Base-by-base conservation (phyloP, 1,140 invertebrate species). In the Aphis gossypii region DNA sequence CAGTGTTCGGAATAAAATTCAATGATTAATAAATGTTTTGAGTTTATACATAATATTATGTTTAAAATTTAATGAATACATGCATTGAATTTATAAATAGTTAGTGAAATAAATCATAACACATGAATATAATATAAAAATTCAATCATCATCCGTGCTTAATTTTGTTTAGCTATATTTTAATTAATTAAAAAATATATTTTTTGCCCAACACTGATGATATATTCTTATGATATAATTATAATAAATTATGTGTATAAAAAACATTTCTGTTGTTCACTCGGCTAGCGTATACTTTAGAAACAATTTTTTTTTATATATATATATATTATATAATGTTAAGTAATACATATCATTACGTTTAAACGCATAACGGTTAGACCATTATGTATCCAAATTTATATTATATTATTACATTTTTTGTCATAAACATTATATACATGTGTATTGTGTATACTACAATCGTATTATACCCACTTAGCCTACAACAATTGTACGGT, bases 301-400 rank as follows among this genome's bases (percentile, higher is more conserved):
- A 11, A 30, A 60, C 6, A 21, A 38, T 38, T 56, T 90, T 68
- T 90, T 35, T 90, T 41, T 88, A 41, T 35, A 35, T 35, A 35
- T 35, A 35, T 35, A 35, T 35, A 35, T 35, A 56, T 5, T 60
- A 76, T 76, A 76, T 90, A 90, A 90, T 60, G 54, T 90, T 90
- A 90, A 90, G 89, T 30, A 90, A 90, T 90, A 90, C 89, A 90
- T 90, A 90, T 90, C 89, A 90, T 90, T 90, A 90, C 54, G 41
- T 60, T 90, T 90, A 90, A 90, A 68, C 54, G 41, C 54, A 90
- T 68, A 90, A 68, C 38, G 89, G 89, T 90, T 90, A 90, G 89
- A 90, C 89, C 89, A 90, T 90, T 90, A 30, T 60, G 89, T 44
- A 68, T 30, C 38, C 0, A 90, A 68, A 68, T 60, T 44, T 90